Evolutionary conservation across 2,113 vertebrate genomes (phyloP).

Genomic region (Odontesthes bonariensis): DNA sequence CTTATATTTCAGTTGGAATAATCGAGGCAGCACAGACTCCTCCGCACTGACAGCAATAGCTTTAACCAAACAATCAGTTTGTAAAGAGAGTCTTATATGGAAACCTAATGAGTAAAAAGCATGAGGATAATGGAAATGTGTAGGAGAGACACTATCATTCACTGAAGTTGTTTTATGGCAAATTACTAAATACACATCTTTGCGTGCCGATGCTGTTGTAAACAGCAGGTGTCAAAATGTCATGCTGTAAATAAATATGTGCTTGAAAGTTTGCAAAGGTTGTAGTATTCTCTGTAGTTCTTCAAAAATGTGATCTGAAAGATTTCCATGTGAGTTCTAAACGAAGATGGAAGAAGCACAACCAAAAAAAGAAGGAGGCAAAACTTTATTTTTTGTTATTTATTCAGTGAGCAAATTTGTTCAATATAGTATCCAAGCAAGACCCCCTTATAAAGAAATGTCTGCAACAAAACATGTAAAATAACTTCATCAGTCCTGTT

Average conservation of each 20-base stretch:
- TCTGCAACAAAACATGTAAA: no score
- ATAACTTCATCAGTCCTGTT: no score
- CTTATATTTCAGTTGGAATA: slow-evolving; percentile 31
- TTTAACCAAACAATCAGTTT: slow-evolving; percentile 20
- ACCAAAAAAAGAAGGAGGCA: no score
- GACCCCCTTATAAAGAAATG: no score
- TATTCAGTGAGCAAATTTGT: no score
- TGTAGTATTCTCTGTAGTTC: neutral
- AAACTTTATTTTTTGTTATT: no score
- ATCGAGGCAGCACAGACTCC: slow-evolving; percentile 14
- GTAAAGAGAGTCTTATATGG: slow-evolving; percentile 11
- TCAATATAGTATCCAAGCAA: no score
- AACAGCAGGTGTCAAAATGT: slow-evolving; percentile 27
- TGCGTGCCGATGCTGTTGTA: slow-evolving; percentile 6
- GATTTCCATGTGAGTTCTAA: neutral
- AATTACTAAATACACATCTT: slow-evolving; percentile 24
- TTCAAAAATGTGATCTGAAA: neutral
- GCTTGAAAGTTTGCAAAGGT: neutral
- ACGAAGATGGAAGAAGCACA: neutral
- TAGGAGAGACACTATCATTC: slow-evolving; percentile 16
- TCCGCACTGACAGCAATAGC: slow-evolving; percentile 6
- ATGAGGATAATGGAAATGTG: slow-evolving; percentile 20
- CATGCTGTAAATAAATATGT: neutral
- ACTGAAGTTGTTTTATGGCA: slow-evolving; percentile 24
- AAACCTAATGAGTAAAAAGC: slow-evolving; percentile 42